phyloP scores from a whole-genome alignment of 2,888 invertebrate species.

The Apotomis turbidana region DNA sequence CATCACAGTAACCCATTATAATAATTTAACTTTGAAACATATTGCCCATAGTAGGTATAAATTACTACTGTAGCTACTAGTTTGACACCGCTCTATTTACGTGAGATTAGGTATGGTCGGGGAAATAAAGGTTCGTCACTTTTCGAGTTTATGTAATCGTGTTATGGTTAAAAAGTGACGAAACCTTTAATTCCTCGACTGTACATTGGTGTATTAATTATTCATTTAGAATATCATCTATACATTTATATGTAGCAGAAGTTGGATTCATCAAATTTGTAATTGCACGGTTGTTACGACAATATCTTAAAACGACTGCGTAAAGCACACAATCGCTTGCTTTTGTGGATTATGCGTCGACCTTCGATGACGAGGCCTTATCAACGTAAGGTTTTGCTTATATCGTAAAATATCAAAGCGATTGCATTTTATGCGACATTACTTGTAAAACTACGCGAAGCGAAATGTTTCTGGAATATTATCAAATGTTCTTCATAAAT shows the following conservation, averaged over 20 bases:
- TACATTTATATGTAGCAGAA: conserved; percentile 1
- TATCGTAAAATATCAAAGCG: conserved; percentile 12
- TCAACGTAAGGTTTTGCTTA: conserved; percentile 8
- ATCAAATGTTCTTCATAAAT: not conserved
- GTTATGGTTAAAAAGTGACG: no score
- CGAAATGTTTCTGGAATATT: not conserved
- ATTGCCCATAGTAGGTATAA: no score
- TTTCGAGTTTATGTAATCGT: no score
- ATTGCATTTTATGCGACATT: conserved; percentile 23
- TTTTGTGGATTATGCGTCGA: not conserved
- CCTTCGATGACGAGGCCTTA: conserved; percentile 4
- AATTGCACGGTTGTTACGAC: not conserved
- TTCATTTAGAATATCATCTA: conserved; percentile 1
- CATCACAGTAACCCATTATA: no score
- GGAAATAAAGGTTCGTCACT: no score
- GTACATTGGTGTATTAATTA: no score
- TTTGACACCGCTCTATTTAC: no score
- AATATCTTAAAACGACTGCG: not conserved
- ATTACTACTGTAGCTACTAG: no score
- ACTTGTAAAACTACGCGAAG: conserved; percentile 7
- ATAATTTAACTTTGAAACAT: no score
- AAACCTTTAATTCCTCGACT: no score
- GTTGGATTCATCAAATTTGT: not conserved
- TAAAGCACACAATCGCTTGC: not conserved
- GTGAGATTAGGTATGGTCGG: no score